Evolutionary conservation across 1,140 invertebrate species (phyloP).

Genomic region (Phocides pigmalion): DNA sequence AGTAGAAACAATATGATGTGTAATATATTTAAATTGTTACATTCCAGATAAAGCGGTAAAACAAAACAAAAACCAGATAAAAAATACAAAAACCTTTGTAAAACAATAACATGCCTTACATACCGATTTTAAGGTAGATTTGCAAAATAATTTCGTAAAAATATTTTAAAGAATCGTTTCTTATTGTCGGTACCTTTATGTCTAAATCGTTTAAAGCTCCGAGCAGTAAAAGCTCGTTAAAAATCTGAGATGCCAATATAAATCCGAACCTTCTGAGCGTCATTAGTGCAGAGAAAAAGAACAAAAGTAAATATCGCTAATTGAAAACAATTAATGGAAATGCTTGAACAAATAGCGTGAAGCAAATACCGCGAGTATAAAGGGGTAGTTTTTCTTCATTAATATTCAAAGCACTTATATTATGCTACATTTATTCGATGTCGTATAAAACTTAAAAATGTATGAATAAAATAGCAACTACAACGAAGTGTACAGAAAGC

Average conservation of each 20-base stretch:
- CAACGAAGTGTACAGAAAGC: not conserved
- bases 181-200: not conserved
- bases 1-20: too few relatives aligned
- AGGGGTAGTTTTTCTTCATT: slow-evolving; percentile 13
- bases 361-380: slow-evolving; percentile 12
- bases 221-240: slow-evolving; percentile 16
- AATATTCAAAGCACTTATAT: not conserved
- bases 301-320: slow-evolving; percentile 22
- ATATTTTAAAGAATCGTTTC: too few relatives aligned
- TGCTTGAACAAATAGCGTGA: slow-evolving; percentile 4
- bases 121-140: too few relatives aligned
- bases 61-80: too few relatives aligned
- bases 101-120: too few relatives aligned
- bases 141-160: too few relatives aligned
- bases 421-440: not conserved
- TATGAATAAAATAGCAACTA: not conserved
- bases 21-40: too few relatives aligned
- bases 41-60: too few relatives aligned
- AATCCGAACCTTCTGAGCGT: slow-evolving; percentile 15
- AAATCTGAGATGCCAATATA: slow-evolving; percentile 19
- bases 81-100: too few relatives aligned
- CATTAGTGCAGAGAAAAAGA: slow-evolving; percentile 22
- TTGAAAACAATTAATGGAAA: slow-evolving; percentile 25
- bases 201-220: slow-evolving; percentile 1
- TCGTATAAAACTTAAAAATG: too few relatives aligned